Conservation (phyloP, 1,140 invertebrate genomes). For the Cataglyphis hispanica region DNA sequence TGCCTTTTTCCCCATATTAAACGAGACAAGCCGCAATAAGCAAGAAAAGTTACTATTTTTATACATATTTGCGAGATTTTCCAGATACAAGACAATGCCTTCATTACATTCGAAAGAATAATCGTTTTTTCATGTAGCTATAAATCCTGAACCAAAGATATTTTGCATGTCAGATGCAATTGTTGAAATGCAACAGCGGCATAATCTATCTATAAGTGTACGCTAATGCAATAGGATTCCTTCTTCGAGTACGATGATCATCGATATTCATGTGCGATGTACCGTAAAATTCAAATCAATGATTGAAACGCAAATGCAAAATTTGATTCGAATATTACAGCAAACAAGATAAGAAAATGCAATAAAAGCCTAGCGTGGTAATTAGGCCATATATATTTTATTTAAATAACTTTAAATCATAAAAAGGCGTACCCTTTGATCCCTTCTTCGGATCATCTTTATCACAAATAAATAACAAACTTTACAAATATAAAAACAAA, state of each 20-base stretch:
- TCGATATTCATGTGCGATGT: not conserved
- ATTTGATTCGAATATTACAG: conserved; percentile 26
- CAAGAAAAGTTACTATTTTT: conserved; percentile 1
- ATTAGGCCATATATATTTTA: no score
- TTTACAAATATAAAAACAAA: no score
- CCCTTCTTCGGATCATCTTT: no score
- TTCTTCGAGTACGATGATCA: not conserved
- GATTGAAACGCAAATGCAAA: not conserved
- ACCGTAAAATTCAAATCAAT: conserved; percentile 15
- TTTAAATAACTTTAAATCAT: no score
- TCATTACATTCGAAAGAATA: not conserved
- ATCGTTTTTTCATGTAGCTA: not conserved
- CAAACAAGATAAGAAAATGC: no score
- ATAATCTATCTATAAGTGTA: not conserved
- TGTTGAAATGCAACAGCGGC: not conserved
- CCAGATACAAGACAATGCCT: not conserved
- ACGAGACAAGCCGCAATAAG: not conserved
- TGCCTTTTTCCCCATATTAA: not conserved
- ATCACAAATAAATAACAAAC: no score
- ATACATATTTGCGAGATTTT: not conserved
- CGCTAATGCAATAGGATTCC: not conserved
- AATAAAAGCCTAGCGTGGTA: no score
- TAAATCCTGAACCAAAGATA: conserved; percentile 88
- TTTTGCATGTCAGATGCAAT: conserved; percentile 86
- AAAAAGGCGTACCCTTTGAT: no score